Base-by-base conservation (phyloP, 2,797 vertebrate genomes). In the Champsocephalus esox region DNA sequence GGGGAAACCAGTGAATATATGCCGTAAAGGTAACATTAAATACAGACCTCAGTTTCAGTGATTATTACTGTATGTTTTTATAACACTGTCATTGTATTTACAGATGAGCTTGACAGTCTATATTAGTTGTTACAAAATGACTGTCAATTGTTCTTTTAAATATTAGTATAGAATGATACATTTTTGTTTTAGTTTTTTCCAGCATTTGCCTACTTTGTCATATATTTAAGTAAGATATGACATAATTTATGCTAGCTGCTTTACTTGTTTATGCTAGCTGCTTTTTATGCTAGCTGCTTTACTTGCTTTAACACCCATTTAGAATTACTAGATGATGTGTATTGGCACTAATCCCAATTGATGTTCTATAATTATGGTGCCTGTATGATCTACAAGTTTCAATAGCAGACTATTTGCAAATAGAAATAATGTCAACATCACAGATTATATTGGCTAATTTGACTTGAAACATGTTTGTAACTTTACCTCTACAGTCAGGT, bases 21-120 rank as follows among this genome's bases (percentile, higher is more conserved):
- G 70, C 70, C 66, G 66, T 54, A 4, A 28, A 57, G 70, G 32
- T 55, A 51, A 17, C 16, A 34, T 63, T 11, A 49, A 3, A 16
- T 46, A 41, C 10, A 67, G 17, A 32, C 21, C 45, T 64, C 52
- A 28, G 60, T n/a, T 21, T 1, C 13, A 46, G 3, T 61, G 8
- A 38, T 49, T 54, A 38, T 49, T 54, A 10, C 43, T 19, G 1
- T 32, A 32, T 66, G 41, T 17, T 48, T 13, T 54, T 16, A 51
- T 28, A 57, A 9, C 21, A 10, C 9, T 66, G 19, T 9, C 44
- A 41, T 49, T 68, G 0, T 50, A 12, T 45, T 28, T 19, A 19
- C 3, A 48, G 63, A 17, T 60, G 9, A 62, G 13, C 12, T 41
- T 3, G 10, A 46, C 1, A 3, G 4, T 49, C 21, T 45, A 66